phyloP scores from a whole-genome alignment of 2,113 vertebrate genomes.

The Acrocephalus arundinaceus region DNA sequence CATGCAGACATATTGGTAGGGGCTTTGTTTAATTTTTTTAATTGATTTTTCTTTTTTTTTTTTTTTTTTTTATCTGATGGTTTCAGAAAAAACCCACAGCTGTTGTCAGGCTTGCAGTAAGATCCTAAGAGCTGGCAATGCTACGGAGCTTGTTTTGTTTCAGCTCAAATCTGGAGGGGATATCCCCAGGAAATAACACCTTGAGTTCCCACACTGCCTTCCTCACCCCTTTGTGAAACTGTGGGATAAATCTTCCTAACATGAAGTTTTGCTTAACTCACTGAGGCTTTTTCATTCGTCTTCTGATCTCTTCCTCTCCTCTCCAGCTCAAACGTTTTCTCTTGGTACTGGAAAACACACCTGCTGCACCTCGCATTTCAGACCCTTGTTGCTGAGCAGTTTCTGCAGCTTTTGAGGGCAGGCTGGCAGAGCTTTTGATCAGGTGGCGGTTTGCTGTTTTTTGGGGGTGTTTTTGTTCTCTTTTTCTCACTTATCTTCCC shows the following conservation, averaged over 20 bases:
- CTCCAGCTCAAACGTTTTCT: neutral
- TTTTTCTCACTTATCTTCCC: neutral
- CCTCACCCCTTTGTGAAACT: neutral
- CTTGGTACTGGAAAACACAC: neutral
- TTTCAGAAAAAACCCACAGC: neutral
- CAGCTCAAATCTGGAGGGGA: neutral
- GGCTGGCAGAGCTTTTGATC: neutral
- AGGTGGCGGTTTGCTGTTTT: neutral
- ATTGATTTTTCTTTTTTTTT: too few relatives aligned
- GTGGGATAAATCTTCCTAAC: neutral
- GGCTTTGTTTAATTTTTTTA: neutral
- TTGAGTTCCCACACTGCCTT: slow-evolving; percentile 21
- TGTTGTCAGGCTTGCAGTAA: neutral
- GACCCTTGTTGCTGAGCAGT: neutral
- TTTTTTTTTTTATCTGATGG: neutral
- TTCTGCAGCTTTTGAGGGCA: neutral
- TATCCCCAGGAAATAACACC: slow-evolving; percentile 47
- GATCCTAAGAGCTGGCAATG: neutral
- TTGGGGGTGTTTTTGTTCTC: neutral
- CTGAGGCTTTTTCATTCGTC: neutral
- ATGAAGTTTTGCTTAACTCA: neutral
- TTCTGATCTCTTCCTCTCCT: neutral
- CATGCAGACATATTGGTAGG: neutral
- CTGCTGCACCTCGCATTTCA: rapidly evolving
- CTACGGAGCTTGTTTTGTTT: neutral